phyloP scores from a whole-genome alignment of 2,888 invertebrate genomes.

The Alitta virens region DNA sequence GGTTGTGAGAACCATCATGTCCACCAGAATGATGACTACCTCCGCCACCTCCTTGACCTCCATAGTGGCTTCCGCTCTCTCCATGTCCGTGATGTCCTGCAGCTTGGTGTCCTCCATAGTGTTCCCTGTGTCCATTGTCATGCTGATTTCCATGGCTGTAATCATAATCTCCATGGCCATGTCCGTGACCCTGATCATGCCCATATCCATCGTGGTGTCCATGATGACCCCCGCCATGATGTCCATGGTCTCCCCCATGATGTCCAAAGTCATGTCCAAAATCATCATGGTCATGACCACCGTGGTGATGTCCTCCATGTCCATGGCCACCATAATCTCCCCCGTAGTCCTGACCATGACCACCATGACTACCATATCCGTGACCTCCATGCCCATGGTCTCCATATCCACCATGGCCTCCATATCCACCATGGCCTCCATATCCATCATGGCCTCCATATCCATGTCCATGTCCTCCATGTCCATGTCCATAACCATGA shows the following conservation, averaged over 20 bases:
- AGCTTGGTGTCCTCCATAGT: background rate
- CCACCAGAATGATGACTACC: no score
- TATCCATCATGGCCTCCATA: no score
- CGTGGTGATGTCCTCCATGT: background rate
- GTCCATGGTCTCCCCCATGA: constrained; percentile 2
- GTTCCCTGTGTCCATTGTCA: background rate
- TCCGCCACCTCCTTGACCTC: no score
- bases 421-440: no score
- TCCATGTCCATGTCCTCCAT: no score
- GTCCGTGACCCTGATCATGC: background rate
- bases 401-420: background rate
- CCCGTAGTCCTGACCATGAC: background rate
- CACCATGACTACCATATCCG: constrained; percentile 3
- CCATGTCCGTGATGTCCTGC: background rate
- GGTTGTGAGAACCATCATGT: no score
- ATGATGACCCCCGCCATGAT: background rate
- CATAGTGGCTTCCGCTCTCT: no score
- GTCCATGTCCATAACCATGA: no score
- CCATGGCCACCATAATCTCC: constrained; percentile 2
- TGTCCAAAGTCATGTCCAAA: constrained; percentile 1
- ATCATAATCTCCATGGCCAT: background rate
- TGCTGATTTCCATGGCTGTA: background rate
- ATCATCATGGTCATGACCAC: background rate
- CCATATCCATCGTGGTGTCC: constrained; percentile 5
- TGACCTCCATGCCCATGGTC: constrained; percentile 5